These are phyloP conservation scores for Hipposideros larvatus DNA, from an alignment of 2,797 vertebrate genomes.

Conservation along the genomic window DNA sequence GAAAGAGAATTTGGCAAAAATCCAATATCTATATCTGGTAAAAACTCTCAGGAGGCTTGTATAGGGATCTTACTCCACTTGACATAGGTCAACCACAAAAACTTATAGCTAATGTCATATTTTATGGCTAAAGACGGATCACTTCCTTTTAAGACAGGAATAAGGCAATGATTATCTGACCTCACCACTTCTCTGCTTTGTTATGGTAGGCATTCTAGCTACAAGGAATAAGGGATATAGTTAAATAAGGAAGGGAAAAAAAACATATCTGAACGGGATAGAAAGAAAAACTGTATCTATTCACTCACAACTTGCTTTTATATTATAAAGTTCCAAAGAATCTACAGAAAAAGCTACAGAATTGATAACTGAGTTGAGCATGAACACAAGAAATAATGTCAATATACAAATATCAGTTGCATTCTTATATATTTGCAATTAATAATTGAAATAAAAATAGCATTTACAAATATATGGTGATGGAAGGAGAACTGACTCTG, in stretches of 20 bases:
- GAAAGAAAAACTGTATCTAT: background rate
- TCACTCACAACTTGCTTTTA: background rate
- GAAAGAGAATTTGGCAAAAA: background rate
- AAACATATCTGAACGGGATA: background rate
- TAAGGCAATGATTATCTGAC: background rate
- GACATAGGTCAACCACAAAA: background rate
- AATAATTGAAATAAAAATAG: background rate
- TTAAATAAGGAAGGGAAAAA: background rate
- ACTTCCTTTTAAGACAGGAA: background rate
- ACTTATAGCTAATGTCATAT: background rate
- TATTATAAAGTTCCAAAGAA: background rate
- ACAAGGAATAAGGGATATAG: background rate
- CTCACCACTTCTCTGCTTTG: background rate
- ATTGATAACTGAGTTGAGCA: background rate
- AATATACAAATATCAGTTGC: background rate
- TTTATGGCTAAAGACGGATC: background rate
- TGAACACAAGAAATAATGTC: background rate
- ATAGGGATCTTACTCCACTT: background rate
- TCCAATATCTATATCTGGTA: background rate
- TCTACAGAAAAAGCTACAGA: background rate
- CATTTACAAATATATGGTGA: no score
- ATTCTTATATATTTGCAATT: background rate
- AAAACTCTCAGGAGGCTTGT: background rate
- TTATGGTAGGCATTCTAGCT: background rate
- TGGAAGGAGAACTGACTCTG: no score